Conservation (phyloP, 1,140 invertebrate genomes). For the Drosophila funebris region DNA sequence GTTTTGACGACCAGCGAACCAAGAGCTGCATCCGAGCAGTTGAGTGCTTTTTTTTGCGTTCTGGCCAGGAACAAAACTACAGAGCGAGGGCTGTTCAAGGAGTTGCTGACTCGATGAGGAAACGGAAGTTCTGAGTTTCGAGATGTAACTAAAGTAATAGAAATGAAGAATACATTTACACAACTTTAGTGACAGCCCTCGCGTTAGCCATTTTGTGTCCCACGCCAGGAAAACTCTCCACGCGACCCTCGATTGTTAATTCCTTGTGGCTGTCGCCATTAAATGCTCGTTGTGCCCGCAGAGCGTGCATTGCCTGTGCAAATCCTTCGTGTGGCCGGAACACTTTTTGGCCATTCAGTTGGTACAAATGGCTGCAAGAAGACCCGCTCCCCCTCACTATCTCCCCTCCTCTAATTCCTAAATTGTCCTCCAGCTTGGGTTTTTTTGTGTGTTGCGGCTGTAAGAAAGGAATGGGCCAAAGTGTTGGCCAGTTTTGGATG, state of each 20-base stretch:
- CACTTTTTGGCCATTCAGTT: conserved; percentile 70
- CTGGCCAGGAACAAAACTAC: too few relatives aligned
- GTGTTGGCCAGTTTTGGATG: conserved; percentile 75
- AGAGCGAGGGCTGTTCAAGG: neutral
- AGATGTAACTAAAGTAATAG: neutral
- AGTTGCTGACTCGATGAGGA: neutral
- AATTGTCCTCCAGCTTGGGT: neutral
- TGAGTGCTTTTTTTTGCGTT: neutral
- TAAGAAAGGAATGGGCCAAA: conserved; percentile 52
- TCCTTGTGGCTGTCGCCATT: conserved; percentile 59
- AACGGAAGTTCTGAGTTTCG: too few relatives aligned
- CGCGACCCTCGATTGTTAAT: conserved; percentile 25
- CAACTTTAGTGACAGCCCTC: neutral
- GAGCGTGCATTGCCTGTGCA: conserved; percentile 22
- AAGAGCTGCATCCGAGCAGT: conserved; percentile 17
- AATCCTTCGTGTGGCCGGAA: conserved; percentile 1
- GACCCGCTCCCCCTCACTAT: conserved; percentile 7
- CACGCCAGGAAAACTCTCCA: neutral
- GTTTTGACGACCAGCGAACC: conserved; percentile 37
- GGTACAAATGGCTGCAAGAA: conserved; percentile 48
- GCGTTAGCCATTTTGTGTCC: neutral
- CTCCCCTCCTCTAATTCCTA: neutral
- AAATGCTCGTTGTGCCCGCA: conserved; percentile 65
- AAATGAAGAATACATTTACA: neutral
- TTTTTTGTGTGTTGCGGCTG: conserved; percentile 32